Conservation (phyloP, 1,140 invertebrate genomes). For the Anastrepha ludens region DNA sequence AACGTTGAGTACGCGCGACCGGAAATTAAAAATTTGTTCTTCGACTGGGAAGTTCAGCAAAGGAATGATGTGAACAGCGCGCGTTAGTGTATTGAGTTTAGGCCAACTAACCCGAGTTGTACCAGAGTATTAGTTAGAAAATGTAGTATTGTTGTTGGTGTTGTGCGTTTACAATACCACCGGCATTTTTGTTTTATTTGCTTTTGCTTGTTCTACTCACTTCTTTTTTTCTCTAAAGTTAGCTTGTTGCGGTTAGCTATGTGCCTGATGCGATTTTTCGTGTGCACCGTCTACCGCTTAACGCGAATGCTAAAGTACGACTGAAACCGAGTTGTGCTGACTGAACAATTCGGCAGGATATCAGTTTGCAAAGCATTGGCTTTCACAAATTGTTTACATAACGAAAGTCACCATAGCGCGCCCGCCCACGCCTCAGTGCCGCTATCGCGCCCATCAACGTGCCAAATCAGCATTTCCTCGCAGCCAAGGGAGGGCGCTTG, state of each 20-base stretch:
- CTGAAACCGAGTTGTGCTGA: not conserved
- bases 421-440: not conserved
- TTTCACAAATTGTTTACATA: constrained; percentile 41
- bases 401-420: not conserved
- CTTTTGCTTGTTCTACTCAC: not conserved
- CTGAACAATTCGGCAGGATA: constrained; percentile 25
- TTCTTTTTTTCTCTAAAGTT: not conserved
- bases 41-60: not conserved
- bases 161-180: not conserved
- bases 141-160: too few relatives aligned
- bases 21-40: constrained; percentile 29
- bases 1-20: not conserved
- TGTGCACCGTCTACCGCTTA: constrained; percentile 30
- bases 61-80: not conserved
- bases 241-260: not conserved
- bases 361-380: not conserved
- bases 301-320: constrained; percentile 48
- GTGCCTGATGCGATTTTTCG: not conserved
- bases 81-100: not conserved
- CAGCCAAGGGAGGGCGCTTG: not conserved
- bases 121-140: too few relatives aligned
- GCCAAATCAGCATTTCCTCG: not conserved
- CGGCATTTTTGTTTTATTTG: constrained; percentile 20
- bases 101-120: not conserved
- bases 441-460: not conserved